Evolutionary conservation across 2,888 invertebrate genomes (phyloP), one percentile per base, ranked within the genome.

Genomic region (Metopia argyrocephala): DNA sequence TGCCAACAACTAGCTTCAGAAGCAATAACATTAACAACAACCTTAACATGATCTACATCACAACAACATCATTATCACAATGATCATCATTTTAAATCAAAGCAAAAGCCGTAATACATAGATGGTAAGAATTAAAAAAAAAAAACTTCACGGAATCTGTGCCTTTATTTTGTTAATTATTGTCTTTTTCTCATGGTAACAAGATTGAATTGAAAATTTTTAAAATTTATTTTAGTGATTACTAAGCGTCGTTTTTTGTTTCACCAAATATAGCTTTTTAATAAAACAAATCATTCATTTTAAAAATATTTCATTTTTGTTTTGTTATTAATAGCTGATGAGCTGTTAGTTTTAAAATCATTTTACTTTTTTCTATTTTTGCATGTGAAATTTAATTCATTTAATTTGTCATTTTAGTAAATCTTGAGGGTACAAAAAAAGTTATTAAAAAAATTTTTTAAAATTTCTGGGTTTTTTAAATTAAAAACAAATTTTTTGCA

Each of bases 101-200:
- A n/a, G n/a, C n/a, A n/a, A n/a, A n/a, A n/a, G n/a, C n/a, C n/a
- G n/a, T n/a, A n/a, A n/a, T n/a, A n/a, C n/a, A n/a, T n/a, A n/a
- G n/a, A n/a, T n/a, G n/a, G n/a, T n/a, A n/a, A n/a, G n/a, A n/a
- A n/a, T n/a, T n/a, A n/a, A 20, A 54, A 27, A 31, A 52, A 54
- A 66, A 21, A 52, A 38, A n/a, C n/a, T n/a, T n/a, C n/a, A 21
- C 23, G 38, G 15, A 50, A 57, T 61, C n/a, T 7, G 12, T 61
- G n/a, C 61, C 25, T n/a, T 28, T 59, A 56, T 75, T 68, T 68
- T 27, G 52, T 23, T 54, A 66, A 75, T 62, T 75, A 68, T 68
- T 75, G 59, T 75, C 61, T 75, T 75, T 61, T 75, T 75, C 66
- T 52, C 75, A 68, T 68, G 75, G 66, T 75, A 75, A 75, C 75